A percentile compares a stretch with the other conserved stretches of the same genome.
Conservation (phyloP, 2,888 invertebrate genomes). For the Eilema depressum region DNA sequence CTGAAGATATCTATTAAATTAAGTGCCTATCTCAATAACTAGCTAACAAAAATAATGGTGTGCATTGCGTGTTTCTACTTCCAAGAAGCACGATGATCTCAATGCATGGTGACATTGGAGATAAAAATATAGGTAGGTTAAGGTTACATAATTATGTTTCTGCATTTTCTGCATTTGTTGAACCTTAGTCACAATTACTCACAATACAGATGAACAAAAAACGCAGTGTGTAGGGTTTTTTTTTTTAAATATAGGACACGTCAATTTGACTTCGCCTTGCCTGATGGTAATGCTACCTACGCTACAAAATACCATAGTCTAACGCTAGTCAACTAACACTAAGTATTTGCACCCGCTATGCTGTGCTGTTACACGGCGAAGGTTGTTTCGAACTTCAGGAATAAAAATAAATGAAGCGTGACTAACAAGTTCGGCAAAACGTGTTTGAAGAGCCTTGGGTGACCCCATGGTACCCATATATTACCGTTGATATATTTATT, state of each 20-base stretch:
- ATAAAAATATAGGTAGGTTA: slow-evolving; percentile 17
- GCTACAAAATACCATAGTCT: no score
- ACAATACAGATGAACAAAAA: not conserved
- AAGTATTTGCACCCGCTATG: not conserved
- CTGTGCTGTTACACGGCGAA: slow-evolving; percentile 12
- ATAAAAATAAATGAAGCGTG: slow-evolving; percentile 13
- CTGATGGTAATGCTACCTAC: no score
- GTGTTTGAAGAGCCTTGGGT: not conserved
- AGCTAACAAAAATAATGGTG: not conserved
- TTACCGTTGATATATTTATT: not conserved
- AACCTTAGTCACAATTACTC: not conserved
- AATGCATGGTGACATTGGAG: slow-evolving; percentile 38
- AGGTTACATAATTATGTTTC: slow-evolving; percentile 27
- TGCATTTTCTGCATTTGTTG: slow-evolving; percentile 31
- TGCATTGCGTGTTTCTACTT: slow-evolving; percentile 47
- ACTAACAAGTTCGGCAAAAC: slow-evolving; percentile 15
- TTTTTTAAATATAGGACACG: no score
- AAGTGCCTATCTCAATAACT: not conserved
- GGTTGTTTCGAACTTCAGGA: slow-evolving; percentile 21
- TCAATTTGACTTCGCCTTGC: no score
- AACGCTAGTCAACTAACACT: not conserved
- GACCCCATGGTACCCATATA: not conserved
- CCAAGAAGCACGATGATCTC: slow-evolving; percentile 72
- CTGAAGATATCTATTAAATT: not conserved
- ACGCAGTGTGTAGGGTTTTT: slow-evolving; percentile 31